Evolutionary conservation across 2,888 invertebrate genomes (phyloP).

Genomic region (Chydorus sphaericus): DNA sequence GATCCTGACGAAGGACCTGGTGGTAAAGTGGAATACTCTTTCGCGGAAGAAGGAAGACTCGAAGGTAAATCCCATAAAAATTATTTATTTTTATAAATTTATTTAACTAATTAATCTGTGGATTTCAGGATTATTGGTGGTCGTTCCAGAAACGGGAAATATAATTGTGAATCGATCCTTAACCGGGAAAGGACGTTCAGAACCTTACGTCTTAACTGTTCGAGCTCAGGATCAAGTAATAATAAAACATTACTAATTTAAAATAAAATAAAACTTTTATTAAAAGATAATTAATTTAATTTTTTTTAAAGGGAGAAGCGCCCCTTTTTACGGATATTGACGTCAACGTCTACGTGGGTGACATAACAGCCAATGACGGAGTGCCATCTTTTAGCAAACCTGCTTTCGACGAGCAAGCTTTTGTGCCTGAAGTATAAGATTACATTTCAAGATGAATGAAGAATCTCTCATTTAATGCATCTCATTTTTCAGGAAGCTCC

Average conservation of each 20-base stretch:
- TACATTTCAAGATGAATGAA: not conserved
- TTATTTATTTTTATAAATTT: not conserved
- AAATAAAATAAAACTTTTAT: not conserved
- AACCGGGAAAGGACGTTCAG: constrained; percentile 58
- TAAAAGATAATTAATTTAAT: no score
- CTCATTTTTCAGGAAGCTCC: constrained; percentile 44
- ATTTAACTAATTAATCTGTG: not conserved
- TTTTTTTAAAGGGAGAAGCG: constrained; percentile 37
- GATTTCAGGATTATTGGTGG: constrained; percentile 48
- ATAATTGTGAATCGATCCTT: constrained; percentile 47
- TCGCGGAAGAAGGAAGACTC: constrained; percentile 56
- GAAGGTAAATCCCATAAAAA: constrained; percentile 35
- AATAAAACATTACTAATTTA: not conserved
- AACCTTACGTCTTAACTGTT: constrained; percentile 51
- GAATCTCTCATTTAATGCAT: not conserved
- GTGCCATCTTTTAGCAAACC: constrained; percentile 59
- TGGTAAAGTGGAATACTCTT: constrained; percentile 41
- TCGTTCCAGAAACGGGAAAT: constrained; percentile 49
- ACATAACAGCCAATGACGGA: constrained; percentile 65
- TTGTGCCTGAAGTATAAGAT: constrained; percentile 44
- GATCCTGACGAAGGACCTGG: constrained; percentile 51
- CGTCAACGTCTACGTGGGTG: constrained; percentile 53
- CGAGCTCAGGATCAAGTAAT: constrained; percentile 44
- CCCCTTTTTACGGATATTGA: constrained; percentile 40
- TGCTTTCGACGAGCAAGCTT: constrained; percentile 49